Evolutionary conservation across 2,797 vertebrate genomes (phyloP), one percentile per base, ranked within the genome.

Genomic region (Malurus leucopterus): DNA sequence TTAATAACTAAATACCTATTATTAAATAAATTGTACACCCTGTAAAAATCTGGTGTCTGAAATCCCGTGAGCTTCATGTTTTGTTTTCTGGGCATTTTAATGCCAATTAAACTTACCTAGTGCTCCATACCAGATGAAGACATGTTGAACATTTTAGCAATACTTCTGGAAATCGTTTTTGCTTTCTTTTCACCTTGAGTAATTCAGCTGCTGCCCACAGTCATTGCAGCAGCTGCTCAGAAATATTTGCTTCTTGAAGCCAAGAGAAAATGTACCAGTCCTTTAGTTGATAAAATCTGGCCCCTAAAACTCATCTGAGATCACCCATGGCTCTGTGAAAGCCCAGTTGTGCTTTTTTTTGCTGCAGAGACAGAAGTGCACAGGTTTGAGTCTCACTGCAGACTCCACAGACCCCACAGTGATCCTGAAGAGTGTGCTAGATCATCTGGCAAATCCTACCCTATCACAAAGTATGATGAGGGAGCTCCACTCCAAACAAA

Each of bases 401-500:
- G n/a, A n/a, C 6, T 29, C 18, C 19, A 21, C 13, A 41, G 59
- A 40, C 0, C 0, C 27, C 36, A 36, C 36, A 36, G 0, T 19
- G 32, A 36, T 54, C 29, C 20, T 62, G n/a, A 11, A 46, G 18
- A 20, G 6, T 7, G 15, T 47, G 8, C 16, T 67, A 43, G 17
- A 36, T 85, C 22, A 53, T 23, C n/a, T 32, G 50, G 29, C 4
- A 71, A 74, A 78, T 38, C 15, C 24, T 50, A 78, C 34, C 15
- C 24, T 50, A 15, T 50, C n/a, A 58, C 7, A n/a, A 40, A 38
- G 51, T 9, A 46, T 43, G 14, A 72, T 9, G 3, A 43, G 32
- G 67, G 54, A 59, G 24, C 29, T 75, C 63, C 29, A 13, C 27
- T 86, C 17, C 8, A 80, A 74, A 36, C 9, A 80, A 76, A 47